Percentiles rank a stretch among this genome's conserved stretches.
Conservation (phyloP, 2,113 vertebrate genomes). For the Tragelaphus strepsiceros region DNA sequence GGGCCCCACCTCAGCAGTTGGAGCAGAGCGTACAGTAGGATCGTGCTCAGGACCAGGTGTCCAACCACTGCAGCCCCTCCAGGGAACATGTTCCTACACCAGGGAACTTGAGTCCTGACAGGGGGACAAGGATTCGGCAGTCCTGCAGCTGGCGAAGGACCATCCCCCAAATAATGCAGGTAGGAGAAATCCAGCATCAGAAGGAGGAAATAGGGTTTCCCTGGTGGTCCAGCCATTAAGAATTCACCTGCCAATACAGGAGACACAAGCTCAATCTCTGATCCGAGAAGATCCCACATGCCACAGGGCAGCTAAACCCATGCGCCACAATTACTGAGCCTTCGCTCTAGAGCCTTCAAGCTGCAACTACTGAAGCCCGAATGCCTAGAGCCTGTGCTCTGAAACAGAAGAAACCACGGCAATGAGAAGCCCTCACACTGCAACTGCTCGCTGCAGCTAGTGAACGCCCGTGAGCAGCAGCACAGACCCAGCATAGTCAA, state of each 20-base stretch:
- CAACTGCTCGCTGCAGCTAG: not conserved
- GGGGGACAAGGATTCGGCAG: not conserved
- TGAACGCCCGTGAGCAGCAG: not conserved
- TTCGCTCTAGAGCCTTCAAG: not conserved
- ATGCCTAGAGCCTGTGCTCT: not conserved
- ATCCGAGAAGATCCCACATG: not conserved
- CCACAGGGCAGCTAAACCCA: not conserved
- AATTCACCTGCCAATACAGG: not conserved
- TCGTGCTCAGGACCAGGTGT: too few species aligned
- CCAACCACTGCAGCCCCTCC: not conserved
- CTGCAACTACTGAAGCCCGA: not conserved
- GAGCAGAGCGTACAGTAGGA: not conserved
- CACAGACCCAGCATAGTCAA: fast-evolving
- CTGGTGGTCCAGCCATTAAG: not conserved
- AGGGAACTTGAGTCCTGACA: not conserved
- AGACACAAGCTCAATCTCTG: not conserved
- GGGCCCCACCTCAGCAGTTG: not conserved
- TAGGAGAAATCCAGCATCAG: not conserved
- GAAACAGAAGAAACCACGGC: not conserved
- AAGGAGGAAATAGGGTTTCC: not conserved
- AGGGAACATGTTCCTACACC: not conserved
- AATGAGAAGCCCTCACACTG: not conserved
- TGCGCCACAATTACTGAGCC: not conserved
- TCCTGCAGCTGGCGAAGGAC: not conserved
- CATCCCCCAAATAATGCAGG: too few species aligned